A percentile compares a stretch with the other conserved stretches of the same genome.
phyloP scores from a whole-genome alignment of 2,888 invertebrate genomes.

The Troides helena region DNA sequence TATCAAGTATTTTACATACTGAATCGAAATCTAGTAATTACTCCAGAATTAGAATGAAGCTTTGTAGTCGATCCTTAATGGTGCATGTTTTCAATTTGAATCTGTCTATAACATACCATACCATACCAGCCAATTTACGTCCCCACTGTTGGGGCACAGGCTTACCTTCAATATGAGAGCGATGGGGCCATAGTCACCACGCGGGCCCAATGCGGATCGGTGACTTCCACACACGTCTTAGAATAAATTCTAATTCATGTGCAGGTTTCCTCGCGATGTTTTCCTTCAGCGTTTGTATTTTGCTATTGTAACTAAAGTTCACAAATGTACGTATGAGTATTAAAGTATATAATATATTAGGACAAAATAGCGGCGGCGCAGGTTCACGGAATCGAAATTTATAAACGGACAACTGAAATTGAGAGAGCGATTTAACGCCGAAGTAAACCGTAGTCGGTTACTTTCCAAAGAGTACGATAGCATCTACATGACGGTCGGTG shows the following conservation, averaged over 20 bases:
- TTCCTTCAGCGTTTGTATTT: too few species aligned
- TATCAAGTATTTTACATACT: background rate
- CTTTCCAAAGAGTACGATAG: conserved; percentile 75
- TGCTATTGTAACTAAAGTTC: too few species aligned
- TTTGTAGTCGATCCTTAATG: background rate
- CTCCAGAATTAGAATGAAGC: background rate
- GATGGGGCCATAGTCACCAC: too few species aligned
- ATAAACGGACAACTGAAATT: conserved; percentile 38
- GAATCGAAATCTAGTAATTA: background rate
- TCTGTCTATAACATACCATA: background rate
- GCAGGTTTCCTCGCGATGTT: too few species aligned
- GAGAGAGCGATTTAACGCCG: conserved; percentile 43
- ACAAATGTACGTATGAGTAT: too few species aligned
- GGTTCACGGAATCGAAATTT: conserved; percentile 12
- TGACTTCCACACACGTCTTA: too few species aligned
- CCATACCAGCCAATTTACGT: too few species aligned
- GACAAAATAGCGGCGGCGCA: background rate
- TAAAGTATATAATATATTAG: background rate
- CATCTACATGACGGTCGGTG: conserved; percentile 69
- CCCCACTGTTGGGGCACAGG: too few species aligned
- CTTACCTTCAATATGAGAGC: too few species aligned
- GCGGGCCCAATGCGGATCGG: too few species aligned
- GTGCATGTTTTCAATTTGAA: background rate
- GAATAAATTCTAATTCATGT: too few species aligned
- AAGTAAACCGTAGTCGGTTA: conserved; percentile 61